These are phyloP conservation scores for Magallana angulata DNA, from an alignment of 1,140 invertebrate genomes.

Conservation along the genomic window DNA sequence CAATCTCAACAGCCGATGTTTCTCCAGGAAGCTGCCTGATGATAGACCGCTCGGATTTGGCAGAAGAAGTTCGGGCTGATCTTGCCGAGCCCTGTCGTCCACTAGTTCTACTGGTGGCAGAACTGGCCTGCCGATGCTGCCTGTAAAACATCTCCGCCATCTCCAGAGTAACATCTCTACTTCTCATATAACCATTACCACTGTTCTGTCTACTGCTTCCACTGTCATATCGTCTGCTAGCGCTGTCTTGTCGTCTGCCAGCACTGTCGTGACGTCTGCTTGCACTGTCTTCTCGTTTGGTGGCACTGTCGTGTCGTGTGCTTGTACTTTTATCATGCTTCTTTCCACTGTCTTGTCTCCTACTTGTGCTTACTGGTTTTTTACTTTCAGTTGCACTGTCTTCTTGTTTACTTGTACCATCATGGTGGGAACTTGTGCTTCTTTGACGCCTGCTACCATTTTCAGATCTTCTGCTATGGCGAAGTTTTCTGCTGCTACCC, in stretches of 20 bases:
- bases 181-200: slow-evolving; percentile 16
- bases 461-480: neutral
- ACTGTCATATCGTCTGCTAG: neutral
- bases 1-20: slow-evolving; percentile 52
- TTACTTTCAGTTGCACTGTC: neutral
- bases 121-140: slow-evolving; percentile 40
- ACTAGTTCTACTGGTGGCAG: slow-evolving; percentile 44
- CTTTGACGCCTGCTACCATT: neutral
- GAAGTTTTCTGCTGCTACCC: slow-evolving; percentile 16
- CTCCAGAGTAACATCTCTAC: slow-evolving; percentile 43
- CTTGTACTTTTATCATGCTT: neutral
- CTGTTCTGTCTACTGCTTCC: slow-evolving; percentile 27
- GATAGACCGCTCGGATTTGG: slow-evolving; percentile 36
- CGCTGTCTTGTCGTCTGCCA: neutral
- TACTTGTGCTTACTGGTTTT: neutral
- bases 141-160: slow-evolving; percentile 49
- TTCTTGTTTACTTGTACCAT: neutral
- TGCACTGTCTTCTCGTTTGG: neutral
- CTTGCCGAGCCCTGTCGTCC: slow-evolving; percentile 45
- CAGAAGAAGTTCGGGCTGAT: slow-evolving; percentile 40
- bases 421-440: neutral
- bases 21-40: slow-evolving; percentile 47
- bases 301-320: neutral
- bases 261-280: slow-evolving; percentile 38
- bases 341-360: neutral